Conservation (phyloP, 2,113 vertebrate species). For the Galbula dea region DNA sequence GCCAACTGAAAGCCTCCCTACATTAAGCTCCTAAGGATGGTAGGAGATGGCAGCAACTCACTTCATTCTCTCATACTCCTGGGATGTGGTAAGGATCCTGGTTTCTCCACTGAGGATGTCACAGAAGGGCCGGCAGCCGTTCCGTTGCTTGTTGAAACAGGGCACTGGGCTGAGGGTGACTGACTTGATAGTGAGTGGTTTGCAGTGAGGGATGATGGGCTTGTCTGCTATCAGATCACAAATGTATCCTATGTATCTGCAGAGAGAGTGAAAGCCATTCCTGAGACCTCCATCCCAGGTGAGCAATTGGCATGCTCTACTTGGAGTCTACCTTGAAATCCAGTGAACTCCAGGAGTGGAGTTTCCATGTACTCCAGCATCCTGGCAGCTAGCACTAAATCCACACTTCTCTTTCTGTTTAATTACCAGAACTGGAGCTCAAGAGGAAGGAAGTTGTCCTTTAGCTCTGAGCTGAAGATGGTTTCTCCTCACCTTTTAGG, state of each 20-base stretch:
- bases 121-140: constrained; percentile 95
- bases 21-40: fast-evolving
- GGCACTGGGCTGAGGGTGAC: constrained; percentile 92
- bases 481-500: neutral
- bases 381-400: neutral
- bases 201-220: constrained; percentile 89
- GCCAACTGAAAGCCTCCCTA: neutral
- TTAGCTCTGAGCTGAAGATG: neutral
- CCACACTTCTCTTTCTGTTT: neutral
- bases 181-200: constrained; percentile 87
- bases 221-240: constrained; percentile 96
- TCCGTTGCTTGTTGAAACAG: constrained; percentile 98
- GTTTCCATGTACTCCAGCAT: neutral
- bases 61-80: constrained; percentile 98
- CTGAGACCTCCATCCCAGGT: neutral
- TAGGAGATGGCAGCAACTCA: constrained; percentile 52
- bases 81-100: constrained; percentile 90
- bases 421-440: neutral
- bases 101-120: constrained; percentile 96
- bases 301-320: neutral
- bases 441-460: neutral
- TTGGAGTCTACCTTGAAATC: neutral
- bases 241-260: constrained; percentile 94
- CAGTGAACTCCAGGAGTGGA: neutral
- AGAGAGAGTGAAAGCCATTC: neutral